These are phyloP conservation scores for Columba livia DNA, from an alignment of 2,113 vertebrate genomes.

Conservation along the genomic window DNA sequence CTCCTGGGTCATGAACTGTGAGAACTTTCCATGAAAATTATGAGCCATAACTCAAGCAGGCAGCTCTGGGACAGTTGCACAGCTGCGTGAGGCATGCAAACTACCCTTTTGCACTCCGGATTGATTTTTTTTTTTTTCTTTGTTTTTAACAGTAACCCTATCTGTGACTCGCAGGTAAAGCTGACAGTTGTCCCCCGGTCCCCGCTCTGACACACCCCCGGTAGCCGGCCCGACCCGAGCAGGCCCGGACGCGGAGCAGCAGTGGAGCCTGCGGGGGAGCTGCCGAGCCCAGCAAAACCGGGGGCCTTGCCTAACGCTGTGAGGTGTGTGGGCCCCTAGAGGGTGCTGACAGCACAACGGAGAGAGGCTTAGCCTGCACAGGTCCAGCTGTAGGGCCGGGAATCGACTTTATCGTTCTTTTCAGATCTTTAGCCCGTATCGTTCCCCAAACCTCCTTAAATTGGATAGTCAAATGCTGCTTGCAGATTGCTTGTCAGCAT, in stretches of 20 bases:
- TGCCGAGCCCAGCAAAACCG: not conserved
- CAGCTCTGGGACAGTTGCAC: conserved; percentile 8
- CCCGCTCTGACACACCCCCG: no score
- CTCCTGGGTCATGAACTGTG: conserved; percentile 33
- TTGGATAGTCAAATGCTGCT: not conserved
- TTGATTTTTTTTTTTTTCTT: no score
- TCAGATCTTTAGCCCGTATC: not conserved
- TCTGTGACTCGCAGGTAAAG: not conserved
- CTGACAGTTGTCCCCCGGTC: not conserved
- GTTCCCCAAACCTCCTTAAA: not conserved
- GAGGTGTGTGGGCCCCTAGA: conserved; percentile 10
- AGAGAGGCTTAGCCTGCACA: not conserved
- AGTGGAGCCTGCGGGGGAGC: no score
- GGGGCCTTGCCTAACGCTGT: not conserved
- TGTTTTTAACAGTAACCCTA: no score
- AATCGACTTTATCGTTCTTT: not conserved
- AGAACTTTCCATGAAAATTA: conserved; percentile 16
- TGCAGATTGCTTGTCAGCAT: not conserved
- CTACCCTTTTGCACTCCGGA: not conserved
- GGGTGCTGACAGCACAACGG: conserved; percentile 38
- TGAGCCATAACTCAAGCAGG: conserved; percentile 38
- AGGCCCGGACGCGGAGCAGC: not conserved
- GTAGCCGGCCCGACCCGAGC: not conserved
- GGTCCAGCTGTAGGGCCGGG: not conserved
- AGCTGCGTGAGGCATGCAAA: conserved; percentile 15